Evolutionary conservation across 2,888 invertebrate genomes (phyloP).

Genomic region (Dicyrtomina minuta): DNA sequence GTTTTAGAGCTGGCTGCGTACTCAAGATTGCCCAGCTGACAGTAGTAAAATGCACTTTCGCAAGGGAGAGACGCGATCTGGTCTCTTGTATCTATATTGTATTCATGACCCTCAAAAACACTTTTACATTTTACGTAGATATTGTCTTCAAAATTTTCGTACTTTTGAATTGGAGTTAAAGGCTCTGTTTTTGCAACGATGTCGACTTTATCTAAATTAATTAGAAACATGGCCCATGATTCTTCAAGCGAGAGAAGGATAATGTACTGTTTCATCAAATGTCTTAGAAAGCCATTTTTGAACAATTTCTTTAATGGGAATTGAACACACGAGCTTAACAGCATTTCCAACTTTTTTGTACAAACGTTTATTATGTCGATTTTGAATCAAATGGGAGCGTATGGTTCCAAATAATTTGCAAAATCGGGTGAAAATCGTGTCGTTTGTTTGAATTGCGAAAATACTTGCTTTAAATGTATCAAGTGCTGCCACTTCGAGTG

Average conservation of each 20-base stretch:
- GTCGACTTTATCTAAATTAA: too few species aligned
- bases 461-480: slow-evolving; percentile 20
- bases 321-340: too few species aligned
- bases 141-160: too few species aligned
- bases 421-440: slow-evolving; percentile 25
- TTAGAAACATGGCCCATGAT: too few species aligned
- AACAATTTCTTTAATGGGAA: too few species aligned
- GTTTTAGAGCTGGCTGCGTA: background rate
- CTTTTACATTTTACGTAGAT: too few species aligned
- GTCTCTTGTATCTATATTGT: background rate
- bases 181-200: slow-evolving; percentile 13
- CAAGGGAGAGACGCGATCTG: background rate
- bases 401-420: too few species aligned
- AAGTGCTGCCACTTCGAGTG: slow-evolving; percentile 16
- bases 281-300: slow-evolving; percentile 30
- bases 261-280: slow-evolving; percentile 29
- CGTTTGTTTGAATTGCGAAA: slow-evolving; percentile 27
- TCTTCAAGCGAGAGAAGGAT: too few species aligned
- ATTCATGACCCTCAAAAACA: background rate
- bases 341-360: too few species aligned
- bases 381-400: background rate
- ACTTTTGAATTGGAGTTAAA: background rate
- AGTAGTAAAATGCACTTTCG: slow-evolving; percentile 16
- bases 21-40: too few species aligned
- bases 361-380: background rate